These are phyloP conservation scores for Cephalopholis sonnerati DNA, from an alignment of 2,113 vertebrate genomes.

Conservation along the genomic window DNA sequence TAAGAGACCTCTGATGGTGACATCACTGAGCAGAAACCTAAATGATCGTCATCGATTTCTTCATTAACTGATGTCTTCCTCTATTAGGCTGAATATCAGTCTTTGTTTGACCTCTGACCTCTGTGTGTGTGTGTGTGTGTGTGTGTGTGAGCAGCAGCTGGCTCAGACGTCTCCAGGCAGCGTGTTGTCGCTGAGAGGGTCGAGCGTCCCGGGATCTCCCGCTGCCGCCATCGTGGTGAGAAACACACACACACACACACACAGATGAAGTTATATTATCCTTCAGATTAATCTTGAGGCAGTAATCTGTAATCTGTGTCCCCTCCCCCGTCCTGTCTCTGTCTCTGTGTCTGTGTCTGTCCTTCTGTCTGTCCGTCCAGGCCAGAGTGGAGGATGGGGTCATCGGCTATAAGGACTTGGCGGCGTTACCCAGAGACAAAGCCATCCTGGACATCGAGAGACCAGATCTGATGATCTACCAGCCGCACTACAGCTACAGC, in stretches of 20 bases:
- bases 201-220: constrained; percentile 89
- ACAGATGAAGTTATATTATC: constrained; percentile 1
- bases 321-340: too few species aligned
- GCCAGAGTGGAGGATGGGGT: constrained; percentile 92
- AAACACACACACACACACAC: constrained; percentile 10
- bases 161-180: constrained; percentile 93
- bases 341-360: not conserved
- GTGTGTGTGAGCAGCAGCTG: constrained; percentile 81
- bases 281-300: constrained; percentile 37
- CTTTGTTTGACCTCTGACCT: constrained; percentile 10
- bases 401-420: constrained; percentile 94
- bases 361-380: constrained; percentile 69
- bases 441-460: constrained; percentile 97
- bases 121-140: constrained; percentile 35
- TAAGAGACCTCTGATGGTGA: too few species aligned
- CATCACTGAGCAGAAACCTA: not conserved
- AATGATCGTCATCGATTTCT: not conserved
- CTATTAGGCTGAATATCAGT: not conserved
- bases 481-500: constrained; percentile 92
- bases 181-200: constrained; percentile 88
- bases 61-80: not conserved
- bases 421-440: constrained; percentile 95
- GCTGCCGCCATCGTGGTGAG: constrained; percentile 91
- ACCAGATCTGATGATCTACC: constrained; percentile 96
- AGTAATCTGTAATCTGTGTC: constrained; percentile 27